Evolutionary conservation across 2,888 invertebrate species (phyloP).

Genomic region (Pecten maximus): DNA sequence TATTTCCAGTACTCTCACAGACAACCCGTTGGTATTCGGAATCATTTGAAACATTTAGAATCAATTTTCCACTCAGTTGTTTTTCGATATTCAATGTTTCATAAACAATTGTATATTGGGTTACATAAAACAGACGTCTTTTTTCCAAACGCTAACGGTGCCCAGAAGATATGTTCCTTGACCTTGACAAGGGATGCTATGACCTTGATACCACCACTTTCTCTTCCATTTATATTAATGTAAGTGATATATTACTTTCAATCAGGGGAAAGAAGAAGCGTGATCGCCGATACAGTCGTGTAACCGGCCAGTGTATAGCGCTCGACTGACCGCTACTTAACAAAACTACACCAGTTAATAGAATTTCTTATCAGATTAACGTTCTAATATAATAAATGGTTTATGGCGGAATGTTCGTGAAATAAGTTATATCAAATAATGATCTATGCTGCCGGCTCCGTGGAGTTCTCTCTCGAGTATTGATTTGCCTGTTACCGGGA

Average conservation of each 20-base stretch:
- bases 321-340: slow-evolving; percentile 7
- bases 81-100: too few relatives aligned
- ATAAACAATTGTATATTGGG: neutral
- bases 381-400: slow-evolving; percentile 31
- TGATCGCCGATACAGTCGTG: neutral
- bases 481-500: neutral
- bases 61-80: too few relatives aligned
- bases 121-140: neutral
- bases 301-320: neutral
- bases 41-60: too few relatives aligned
- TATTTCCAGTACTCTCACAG: too few relatives aligned
- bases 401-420: neutral
- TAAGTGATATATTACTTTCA: slow-evolving; percentile 25
- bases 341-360: neutral
- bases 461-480: neutral
- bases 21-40: too few relatives aligned
- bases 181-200: neutral
- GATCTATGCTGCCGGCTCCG: neutral
- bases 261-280: neutral
- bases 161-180: neutral
- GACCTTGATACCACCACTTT: neutral
- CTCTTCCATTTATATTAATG: neutral
- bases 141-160: neutral
- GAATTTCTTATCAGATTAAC: slow-evolving; percentile 33
- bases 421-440: slow-evolving; percentile 2